Evolutionary conservation across 2,113 vertebrate species (phyloP), one percentile per base, ranked within the genome.

Genomic region (Sturnira hondurensis): DNA sequence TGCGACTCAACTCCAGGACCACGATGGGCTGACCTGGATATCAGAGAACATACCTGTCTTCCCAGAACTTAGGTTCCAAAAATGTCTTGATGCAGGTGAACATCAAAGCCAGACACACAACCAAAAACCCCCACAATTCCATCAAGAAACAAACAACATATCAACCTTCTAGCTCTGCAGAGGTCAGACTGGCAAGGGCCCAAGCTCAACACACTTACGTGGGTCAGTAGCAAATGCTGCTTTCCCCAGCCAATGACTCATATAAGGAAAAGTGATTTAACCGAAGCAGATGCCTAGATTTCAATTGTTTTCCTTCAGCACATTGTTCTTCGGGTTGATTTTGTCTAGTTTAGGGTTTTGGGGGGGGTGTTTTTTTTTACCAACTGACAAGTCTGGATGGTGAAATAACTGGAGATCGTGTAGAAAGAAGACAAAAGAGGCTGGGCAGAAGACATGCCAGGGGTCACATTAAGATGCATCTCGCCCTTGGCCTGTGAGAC

Each of bases 11-110:
- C 50, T 36, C 26, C 7, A 56, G 24, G 58, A 78, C 33, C 47
- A 26, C 6, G 12, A 14, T 45, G 22, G 68, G 3, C 19, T 17
- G 3, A 47, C 33, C 13, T 33, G 31, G 14, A 38, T 45, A 41
- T n/a, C 56, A 63, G 6, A 15, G 74, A 43, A 52, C 22, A 41
- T 7, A 36, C 12, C 45, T 67, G 13, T 56, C 33, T 50, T 87
- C 33, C 45, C 86, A 56, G 36, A 61, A n/a, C 14, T 88, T 86
- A 36, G 61, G 58, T 93, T 56, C 65, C 84, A 89, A 87, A 91
- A 77, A 31, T 52, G 47, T 15, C 43, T 26, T 22, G 19, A 36
- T 10, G 5, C 28, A 61, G 50, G 24, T 33, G 45, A 76, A 81
- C 3, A 19, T 13, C 61, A 76, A 84, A 90, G 31, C 56, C 45